These are phyloP conservation scores for Hanleya hanleyi DNA, from an alignment of 2,888 invertebrate genomes.

Conservation along the genomic window DNA sequence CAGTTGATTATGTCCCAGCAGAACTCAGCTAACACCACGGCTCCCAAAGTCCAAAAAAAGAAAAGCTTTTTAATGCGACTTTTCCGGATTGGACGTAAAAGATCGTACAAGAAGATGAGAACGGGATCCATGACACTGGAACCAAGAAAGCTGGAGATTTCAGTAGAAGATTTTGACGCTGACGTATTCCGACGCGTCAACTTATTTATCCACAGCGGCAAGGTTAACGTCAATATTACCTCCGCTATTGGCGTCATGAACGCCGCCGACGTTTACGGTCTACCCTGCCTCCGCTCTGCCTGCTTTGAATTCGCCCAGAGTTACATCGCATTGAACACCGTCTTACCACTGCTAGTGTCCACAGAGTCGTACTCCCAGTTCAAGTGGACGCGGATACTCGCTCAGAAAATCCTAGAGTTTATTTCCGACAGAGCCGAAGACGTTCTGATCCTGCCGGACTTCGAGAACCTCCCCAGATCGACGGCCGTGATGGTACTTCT, in stretches of 20 bases:
- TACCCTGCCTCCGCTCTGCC: neutral
- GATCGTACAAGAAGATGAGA: neutral
- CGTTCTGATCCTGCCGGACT: neutral
- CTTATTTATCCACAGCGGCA: constrained; percentile 1
- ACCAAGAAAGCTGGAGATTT: neutral
- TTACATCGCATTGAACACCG: neutral
- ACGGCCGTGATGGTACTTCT: neutral
- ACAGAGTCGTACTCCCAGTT: neutral
- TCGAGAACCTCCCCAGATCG: neutral
- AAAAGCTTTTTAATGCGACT: neutral
- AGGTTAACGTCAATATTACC: neutral
- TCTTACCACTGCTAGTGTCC: neutral
- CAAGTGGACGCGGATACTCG: neutral
- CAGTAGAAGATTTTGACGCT: neutral
- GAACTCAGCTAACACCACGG: neutral
- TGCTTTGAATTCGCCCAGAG: constrained; percentile 1
- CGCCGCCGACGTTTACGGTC: neutral
- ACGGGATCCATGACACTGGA: too few species aligned
- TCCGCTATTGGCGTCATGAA: constrained; percentile 7
- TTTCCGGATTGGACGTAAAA: neutral
- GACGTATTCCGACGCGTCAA: neutral
- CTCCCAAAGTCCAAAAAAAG: neutral
- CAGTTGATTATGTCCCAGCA: neutral
- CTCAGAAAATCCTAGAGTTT: neutral
- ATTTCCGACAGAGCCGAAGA: neutral